Conservation (phyloP, 2,113 vertebrate genomes). For the Neodon shergylaensis region DNA sequence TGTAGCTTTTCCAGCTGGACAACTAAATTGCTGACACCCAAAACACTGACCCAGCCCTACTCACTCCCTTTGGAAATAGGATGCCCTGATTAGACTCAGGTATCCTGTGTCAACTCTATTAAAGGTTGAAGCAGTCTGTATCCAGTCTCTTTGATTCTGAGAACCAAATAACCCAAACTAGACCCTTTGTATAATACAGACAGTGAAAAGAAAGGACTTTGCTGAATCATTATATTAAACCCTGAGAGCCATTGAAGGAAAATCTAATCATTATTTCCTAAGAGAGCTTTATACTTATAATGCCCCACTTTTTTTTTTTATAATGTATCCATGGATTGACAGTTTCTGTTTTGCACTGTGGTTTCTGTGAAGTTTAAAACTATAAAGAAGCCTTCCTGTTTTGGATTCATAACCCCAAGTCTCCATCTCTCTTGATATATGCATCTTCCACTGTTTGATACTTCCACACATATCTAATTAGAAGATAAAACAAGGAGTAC, state of each 20-base stretch:
- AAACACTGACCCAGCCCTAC: constrained; percentile 3
- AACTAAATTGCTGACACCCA: constrained; percentile 10
- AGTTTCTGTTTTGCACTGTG: not conserved
- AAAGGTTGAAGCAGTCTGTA: constrained; percentile 27
- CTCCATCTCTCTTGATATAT: not conserved
- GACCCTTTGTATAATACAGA: constrained; percentile 52
- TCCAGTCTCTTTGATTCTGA: constrained; percentile 58
- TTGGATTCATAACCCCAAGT: constrained; percentile 7
- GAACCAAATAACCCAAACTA: constrained; percentile 46
- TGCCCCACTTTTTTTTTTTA: constrained; percentile 20
- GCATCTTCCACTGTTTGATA: not conserved
- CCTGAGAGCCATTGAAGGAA: constrained; percentile 32
- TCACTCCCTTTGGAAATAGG: constrained; percentile 55
- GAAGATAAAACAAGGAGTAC: not conserved
- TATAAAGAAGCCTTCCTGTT: constrained; percentile 21
- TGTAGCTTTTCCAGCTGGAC: not conserved
- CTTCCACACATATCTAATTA: not conserved
- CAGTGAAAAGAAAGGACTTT: constrained; percentile 63
- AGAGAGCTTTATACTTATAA: constrained; percentile 39
- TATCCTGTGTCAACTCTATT: constrained; percentile 69
- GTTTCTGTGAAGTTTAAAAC: constrained; percentile 53
- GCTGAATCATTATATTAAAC: constrained; percentile 61
- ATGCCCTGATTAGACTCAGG: constrained; percentile 52
- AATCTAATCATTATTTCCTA: constrained; percentile 58
- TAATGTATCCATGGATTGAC: not conserved